Conservation (phyloP, 2,797 vertebrate species). For the Yasuhikotakia modesta region DNA sequence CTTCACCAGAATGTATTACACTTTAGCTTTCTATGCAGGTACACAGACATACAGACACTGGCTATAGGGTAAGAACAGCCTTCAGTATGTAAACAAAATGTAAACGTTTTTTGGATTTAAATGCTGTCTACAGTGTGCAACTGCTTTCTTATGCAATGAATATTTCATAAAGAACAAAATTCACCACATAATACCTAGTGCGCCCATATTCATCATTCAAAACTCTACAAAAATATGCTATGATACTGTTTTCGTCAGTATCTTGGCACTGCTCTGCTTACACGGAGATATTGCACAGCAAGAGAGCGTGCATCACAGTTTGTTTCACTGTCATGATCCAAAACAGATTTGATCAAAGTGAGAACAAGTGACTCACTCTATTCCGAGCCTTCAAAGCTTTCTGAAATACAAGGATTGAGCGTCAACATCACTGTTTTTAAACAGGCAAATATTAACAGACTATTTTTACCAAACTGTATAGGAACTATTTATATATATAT, state of each 20-base stretch:
- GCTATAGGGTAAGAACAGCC: not conserved
- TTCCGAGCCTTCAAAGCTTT: constrained; percentile 17
- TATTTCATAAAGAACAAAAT: not conserved
- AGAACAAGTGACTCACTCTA: constrained; percentile 25
- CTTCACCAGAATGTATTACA: constrained; percentile 20
- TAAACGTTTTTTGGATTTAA: not conserved
- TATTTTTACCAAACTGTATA: not conserved
- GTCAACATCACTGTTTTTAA: not conserved
- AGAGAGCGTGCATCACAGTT: constrained; percentile 25
- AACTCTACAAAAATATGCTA: constrained; percentile 22
- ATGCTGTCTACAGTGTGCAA: not conserved
- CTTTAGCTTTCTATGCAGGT: not conserved
- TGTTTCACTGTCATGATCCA: constrained; percentile 36
- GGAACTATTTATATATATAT: not conserved
- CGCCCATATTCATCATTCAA: constrained; percentile 24
- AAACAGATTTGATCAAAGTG: constrained; percentile 15
- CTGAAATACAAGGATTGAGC: not conserved
- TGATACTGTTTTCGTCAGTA: constrained; percentile 32
- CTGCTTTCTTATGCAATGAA: not conserved
- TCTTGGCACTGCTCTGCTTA: constrained; percentile 23
- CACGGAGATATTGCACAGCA: constrained; percentile 1
- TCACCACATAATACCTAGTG: not conserved
- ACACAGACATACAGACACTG: too few species aligned
- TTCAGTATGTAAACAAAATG: not conserved
- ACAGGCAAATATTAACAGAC: not conserved